These are phyloP conservation scores for Campylomormyrus tamandua DNA, from an alignment of 2,113 vertebrate genomes.

Conservation along the genomic window DNA sequence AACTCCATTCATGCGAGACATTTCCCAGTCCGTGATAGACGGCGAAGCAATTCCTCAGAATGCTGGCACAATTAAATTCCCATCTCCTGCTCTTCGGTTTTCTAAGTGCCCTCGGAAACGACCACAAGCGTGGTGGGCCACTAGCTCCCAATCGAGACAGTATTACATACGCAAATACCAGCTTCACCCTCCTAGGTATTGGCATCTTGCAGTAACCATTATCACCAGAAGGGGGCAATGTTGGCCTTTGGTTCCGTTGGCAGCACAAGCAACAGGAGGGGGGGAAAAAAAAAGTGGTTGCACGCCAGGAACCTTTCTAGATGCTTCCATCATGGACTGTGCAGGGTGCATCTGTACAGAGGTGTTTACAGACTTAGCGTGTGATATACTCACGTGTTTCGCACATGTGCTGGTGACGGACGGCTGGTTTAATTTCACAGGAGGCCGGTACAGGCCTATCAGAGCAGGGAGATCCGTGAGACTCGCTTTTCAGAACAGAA, in stretches of 20 bases:
- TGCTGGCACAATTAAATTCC: background rate
- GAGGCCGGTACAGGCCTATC: background rate
- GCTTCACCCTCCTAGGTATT: background rate
- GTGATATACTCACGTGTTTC: background rate
- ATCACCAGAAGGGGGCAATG: conserved; percentile 17
- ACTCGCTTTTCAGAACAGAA: background rate
- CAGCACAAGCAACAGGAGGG: background rate
- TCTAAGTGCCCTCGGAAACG: background rate
- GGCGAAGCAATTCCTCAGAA: background rate
- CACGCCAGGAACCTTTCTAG: background rate
- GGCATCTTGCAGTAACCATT: background rate
- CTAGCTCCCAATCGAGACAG: background rate
- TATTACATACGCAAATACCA: background rate
- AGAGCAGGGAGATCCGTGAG: background rate
- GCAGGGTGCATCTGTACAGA: background rate
- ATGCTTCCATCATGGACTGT: background rate
- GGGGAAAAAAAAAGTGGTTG: background rate
- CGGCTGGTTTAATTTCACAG: background rate
- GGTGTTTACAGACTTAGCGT: conserved; percentile 11
- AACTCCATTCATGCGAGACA: background rate
- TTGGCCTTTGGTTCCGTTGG: background rate
- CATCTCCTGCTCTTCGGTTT: background rate
- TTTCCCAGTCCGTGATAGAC: background rate
- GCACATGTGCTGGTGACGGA: background rate
- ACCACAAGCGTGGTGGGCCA: background rate